Percentiles rank a stretch among this genome's conserved stretches.
Evolutionary conservation across 2,888 invertebrate species (phyloP).

Genomic region (Patella pellucida): DNA sequence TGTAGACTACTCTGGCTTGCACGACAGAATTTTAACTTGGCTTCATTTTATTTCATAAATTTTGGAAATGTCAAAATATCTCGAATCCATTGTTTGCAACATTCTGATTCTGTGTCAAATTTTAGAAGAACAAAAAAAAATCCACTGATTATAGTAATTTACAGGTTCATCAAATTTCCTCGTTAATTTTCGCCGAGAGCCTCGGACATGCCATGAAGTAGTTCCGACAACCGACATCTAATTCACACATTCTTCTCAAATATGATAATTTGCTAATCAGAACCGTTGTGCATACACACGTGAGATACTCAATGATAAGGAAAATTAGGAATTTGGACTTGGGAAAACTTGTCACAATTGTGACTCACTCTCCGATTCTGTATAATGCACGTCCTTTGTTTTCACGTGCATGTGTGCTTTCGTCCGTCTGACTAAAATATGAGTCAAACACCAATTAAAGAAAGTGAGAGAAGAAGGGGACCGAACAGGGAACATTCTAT

Average conservation of each 20-base stretch:
- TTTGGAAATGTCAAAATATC: too few species aligned
- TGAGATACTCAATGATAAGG: not conserved
- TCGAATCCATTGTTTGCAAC: not conserved
- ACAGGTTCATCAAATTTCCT: constrained; percentile 1
- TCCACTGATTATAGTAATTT: constrained; percentile 1
- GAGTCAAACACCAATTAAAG: too few species aligned
- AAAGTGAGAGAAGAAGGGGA: too few species aligned
- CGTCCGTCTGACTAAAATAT: too few species aligned
- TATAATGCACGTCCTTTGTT: too few species aligned
- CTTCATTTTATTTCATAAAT: too few species aligned
- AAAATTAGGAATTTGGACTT: not conserved
- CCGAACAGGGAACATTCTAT: too few species aligned
- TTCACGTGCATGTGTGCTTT: too few species aligned
- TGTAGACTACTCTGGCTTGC: too few species aligned
- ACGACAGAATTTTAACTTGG: too few species aligned
- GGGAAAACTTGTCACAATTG: not conserved
- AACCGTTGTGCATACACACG: not conserved
- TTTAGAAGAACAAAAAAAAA: not conserved
- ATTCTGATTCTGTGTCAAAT: not conserved
- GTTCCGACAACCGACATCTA: constrained; percentile 1
- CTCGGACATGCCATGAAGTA: constrained; percentile 9
- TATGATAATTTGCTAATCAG: constrained; percentile 4
- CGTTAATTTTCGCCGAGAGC: constrained; percentile 8
- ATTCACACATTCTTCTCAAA: not conserved
- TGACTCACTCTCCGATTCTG: too few species aligned